Percentiles rank a stretch among this genome's conserved stretches.
These are phyloP conservation scores for Galerucella nymphaeae DNA, from an alignment of 2,888 invertebrate species.

Conservation along the genomic window DNA sequence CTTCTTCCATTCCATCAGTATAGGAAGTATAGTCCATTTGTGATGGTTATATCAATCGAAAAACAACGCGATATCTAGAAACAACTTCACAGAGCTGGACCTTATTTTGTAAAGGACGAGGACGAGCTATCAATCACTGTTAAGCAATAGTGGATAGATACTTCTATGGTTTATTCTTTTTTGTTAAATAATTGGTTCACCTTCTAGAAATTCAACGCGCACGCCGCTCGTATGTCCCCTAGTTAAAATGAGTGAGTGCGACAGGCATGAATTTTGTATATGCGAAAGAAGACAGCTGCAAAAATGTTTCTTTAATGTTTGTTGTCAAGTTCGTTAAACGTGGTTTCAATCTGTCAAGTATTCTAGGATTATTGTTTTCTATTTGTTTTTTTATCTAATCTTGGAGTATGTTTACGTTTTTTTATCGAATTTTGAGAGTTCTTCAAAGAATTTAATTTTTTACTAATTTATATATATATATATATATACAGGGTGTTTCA, in stretches of 20 bases:
- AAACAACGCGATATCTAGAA: too few relatives aligned
- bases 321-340: slow-evolving; percentile 36
- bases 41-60: too few relatives aligned
- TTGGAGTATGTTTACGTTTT: slow-evolving; percentile 13
- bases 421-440: neutral
- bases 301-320: slow-evolving; percentile 48
- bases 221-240: slow-evolving; percentile 11
- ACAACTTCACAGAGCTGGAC: too few relatives aligned
- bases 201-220: neutral
- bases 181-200: neutral
- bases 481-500: too few relatives aligned
- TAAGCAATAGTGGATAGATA: too few relatives aligned
- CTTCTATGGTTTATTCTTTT: neutral
- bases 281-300: slow-evolving; percentile 51
- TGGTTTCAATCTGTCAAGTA: slow-evolving; percentile 46
- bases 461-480: too few relatives aligned
- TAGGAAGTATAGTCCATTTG: too few relatives aligned
- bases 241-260: slow-evolving; percentile 21
- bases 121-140: too few relatives aligned
- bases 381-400: slow-evolving; percentile 22
- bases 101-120: too few relatives aligned
- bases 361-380: slow-evolving; percentile 30
- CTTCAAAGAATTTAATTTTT: neutral
- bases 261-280: slow-evolving; percentile 52
- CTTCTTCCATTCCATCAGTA: too few relatives aligned